Percentiles rank a stretch among this genome's conserved stretches.
phyloP scores from a whole-genome alignment of 2,113 vertebrate genomes.

The Pelecanoides urinatrix region DNA sequence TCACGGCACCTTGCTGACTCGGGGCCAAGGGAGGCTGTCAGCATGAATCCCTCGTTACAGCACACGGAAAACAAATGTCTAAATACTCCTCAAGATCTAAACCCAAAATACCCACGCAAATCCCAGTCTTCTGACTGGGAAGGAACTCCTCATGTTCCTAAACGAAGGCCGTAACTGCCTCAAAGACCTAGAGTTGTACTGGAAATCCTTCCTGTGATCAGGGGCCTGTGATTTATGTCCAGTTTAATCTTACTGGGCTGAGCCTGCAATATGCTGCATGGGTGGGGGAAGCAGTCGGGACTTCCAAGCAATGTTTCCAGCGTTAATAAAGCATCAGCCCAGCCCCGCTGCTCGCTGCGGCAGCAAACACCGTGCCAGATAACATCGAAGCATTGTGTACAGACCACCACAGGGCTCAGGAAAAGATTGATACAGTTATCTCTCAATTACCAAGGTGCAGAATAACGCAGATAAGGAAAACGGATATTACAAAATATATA shows the following conservation, averaged over 20 bases:
- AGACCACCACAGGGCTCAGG: neutral
- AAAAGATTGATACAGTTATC: neutral
- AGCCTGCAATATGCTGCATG: rapidly evolving
- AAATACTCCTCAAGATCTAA: neutral
- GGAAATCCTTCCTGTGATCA: neutral
- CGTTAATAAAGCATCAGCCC: neutral
- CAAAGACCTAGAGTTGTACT: neutral
- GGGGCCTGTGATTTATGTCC: neutral
- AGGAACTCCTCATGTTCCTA: neutral
- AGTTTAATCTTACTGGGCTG: neutral
- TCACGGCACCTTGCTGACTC: rapidly evolving
- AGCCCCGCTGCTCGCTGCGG: rapidly evolving
- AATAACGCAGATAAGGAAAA: neutral
- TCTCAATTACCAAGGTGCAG: neutral
- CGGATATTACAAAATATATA: neutral
- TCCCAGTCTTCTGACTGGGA: neutral
- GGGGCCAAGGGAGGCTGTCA: neutral
- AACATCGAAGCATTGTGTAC: neutral
- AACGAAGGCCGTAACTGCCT: neutral
- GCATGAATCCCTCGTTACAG: neutral
- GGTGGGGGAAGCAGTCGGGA: neutral
- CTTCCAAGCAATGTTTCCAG: neutral
- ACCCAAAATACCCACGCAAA: neutral
- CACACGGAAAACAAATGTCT: neutral
- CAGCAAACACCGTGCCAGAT: neutral